A percentile compares a stretch with the other conserved stretches of the same genome.
Conservation (phyloP, 2,113 vertebrate species). For the Mellivora capensis region DNA sequence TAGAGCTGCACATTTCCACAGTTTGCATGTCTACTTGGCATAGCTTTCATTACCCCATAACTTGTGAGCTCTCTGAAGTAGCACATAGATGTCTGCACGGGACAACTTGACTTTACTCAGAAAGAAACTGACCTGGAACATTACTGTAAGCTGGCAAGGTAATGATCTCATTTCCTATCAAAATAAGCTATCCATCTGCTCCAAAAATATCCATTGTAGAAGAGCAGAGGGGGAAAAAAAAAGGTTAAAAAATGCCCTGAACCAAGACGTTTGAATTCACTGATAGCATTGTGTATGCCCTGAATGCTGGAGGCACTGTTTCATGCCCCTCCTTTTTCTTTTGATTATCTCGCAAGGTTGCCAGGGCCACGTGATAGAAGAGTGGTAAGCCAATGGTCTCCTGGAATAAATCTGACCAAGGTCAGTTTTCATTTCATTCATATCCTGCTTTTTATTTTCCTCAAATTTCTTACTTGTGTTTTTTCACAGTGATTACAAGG, state of each 20-base stretch:
- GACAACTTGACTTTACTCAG: slow-evolving; percentile 13
- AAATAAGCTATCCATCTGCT: slow-evolving; percentile 61
- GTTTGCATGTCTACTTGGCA: neutral
- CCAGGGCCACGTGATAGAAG: neutral
- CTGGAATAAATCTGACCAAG: neutral
- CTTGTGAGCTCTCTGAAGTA: neutral
- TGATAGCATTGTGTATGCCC: slow-evolving; percentile 52
- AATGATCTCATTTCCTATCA: slow-evolving; percentile 62
- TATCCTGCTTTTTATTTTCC: neutral
- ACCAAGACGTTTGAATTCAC: slow-evolving; percentile 37
- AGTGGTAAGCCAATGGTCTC: slow-evolving; percentile 46
- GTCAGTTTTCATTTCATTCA: slow-evolving; percentile 42
- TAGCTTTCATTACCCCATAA: neutral
- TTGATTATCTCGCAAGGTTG: slow-evolving; percentile 28
- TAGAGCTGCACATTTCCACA: neutral
- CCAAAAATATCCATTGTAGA: slow-evolving; percentile 55
- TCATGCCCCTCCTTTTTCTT: slow-evolving; percentile 39
- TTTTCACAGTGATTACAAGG: neutral
- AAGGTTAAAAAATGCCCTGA: neutral
- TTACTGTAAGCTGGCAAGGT: slow-evolving; percentile 47
- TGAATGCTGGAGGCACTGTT: slow-evolving; percentile 13
- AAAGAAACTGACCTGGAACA: slow-evolving; percentile 46
- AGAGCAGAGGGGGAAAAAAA: neutral
- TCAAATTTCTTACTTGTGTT: neutral
- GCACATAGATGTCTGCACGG: neutral